Percentiles rank a stretch among this genome's conserved stretches.
Evolutionary conservation across 2,113 vertebrate species (phyloP).

Genomic region (Morone saxatilis): DNA sequence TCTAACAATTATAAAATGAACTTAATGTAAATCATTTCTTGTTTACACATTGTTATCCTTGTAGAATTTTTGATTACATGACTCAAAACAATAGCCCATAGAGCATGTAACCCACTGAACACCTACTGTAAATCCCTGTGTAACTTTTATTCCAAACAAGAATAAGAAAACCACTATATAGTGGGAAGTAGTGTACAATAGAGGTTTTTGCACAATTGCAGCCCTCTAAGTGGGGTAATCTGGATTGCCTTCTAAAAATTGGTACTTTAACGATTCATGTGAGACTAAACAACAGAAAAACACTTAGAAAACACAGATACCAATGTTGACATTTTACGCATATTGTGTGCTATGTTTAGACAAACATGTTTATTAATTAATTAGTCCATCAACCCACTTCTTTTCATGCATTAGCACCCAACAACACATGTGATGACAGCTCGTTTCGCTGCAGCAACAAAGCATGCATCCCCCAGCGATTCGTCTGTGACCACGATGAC

Average conservation of each 20-base stretch:
- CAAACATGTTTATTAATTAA: conserved; percentile 20
- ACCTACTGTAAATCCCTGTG: conserved; percentile 1
- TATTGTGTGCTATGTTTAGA: not conserved
- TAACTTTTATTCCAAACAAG: not conserved
- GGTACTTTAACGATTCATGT: not conserved
- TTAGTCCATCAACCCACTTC: conserved; percentile 1
- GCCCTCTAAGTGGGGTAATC: not conserved
- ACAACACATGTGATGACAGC: conserved; percentile 96
- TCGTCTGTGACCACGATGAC: conserved; percentile 96
- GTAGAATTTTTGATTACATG: not conserved
- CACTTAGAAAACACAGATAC: not conserved
- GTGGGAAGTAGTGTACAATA: conserved; percentile 2
- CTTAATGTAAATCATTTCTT: not conserved
- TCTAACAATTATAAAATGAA: not conserved
- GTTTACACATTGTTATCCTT: not conserved
- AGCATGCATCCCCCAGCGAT: conserved; percentile 93
- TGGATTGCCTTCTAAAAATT: not conserved
- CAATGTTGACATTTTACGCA: not conserved
- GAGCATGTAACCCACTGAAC: not conserved
- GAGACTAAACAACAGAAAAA: not conserved
- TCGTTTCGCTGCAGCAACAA: conserved; percentile 94
- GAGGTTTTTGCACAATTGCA: not conserved
- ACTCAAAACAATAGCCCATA: not conserved
- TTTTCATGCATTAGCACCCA: conserved; percentile 87
- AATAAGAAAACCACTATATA: not conserved